These are phyloP conservation scores for Chromobotia macracanthus DNA, from an alignment of 2,797 vertebrate species.

Conservation along the genomic window DNA sequence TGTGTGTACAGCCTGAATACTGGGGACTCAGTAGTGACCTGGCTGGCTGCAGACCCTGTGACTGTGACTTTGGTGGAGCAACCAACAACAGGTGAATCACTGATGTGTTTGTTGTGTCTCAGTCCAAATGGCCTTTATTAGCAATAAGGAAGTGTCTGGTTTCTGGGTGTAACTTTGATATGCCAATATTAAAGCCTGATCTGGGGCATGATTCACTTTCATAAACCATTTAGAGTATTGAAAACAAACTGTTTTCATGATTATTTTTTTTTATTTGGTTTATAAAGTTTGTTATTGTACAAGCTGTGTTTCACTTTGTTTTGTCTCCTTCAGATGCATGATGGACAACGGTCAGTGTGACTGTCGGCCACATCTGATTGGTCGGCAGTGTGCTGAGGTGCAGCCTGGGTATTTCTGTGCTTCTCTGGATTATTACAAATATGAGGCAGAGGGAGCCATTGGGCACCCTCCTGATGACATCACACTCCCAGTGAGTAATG, in stretches of 20 bases:
- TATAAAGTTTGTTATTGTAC: neutral
- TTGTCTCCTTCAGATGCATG: slow-evolving; percentile 74
- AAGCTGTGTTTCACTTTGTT: no score
- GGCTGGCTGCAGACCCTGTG: slow-evolving; percentile 82
- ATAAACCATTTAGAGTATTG: slow-evolving; percentile 38
- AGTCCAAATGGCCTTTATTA: slow-evolving; percentile 5
- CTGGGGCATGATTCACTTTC: neutral
- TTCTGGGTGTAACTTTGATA: slow-evolving; percentile 1
- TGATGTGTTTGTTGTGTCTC: neutral
- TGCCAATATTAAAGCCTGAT: neutral
- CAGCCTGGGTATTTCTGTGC: slow-evolving; percentile 88
- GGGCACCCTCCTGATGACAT: slow-evolving; percentile 74
- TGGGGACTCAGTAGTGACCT: slow-evolving; percentile 87
- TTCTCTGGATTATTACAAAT: slow-evolving; percentile 83
- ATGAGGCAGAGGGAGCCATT: slow-evolving; percentile 80
- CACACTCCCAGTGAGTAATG: slow-evolving; percentile 78
- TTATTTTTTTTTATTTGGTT: neutral
- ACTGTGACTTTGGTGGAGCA: slow-evolving; percentile 88
- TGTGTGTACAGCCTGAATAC: slow-evolving; percentile 78
- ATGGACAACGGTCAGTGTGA: slow-evolving; percentile 83
- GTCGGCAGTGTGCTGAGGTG: slow-evolving; percentile 83
- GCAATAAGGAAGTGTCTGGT: slow-evolving; percentile 4
- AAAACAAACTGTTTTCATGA: neutral
- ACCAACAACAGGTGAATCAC: slow-evolving; percentile 81
- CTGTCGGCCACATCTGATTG: slow-evolving; percentile 82